phyloP scores from a whole-genome alignment of 1,140 invertebrate genomes.

The Galleria mellonella region DNA sequence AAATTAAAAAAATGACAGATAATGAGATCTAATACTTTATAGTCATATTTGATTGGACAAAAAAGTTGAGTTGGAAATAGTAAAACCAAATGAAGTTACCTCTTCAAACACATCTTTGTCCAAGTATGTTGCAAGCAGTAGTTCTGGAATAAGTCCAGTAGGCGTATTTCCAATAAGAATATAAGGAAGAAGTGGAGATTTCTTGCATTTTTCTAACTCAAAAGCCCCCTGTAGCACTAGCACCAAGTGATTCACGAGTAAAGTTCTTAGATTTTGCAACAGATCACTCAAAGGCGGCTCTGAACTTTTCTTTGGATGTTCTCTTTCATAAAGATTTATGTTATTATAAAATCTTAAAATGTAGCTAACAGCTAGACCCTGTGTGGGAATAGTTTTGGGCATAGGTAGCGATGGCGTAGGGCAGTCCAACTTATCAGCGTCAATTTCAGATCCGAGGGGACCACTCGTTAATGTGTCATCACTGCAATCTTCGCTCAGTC shows the following conservation, averaged over 20 bases:
- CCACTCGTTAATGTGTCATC: slow-evolving; percentile 49
- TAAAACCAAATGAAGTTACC: slow-evolving; percentile 18
- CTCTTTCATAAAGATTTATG: slow-evolving; percentile 80
- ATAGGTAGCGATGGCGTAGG: slow-evolving; percentile 48
- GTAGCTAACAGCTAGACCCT: slow-evolving; percentile 75
- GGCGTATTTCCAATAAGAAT: slow-evolving; percentile 57
- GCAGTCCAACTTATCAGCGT: slow-evolving; percentile 47
- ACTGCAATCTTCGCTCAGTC: slow-evolving; percentile 48
- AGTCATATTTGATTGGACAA: too few species aligned
- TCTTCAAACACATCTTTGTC: slow-evolving; percentile 62
- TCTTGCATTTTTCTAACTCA: slow-evolving; percentile 48
- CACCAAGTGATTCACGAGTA: slow-evolving; percentile 63
- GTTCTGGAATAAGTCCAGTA: slow-evolving; percentile 59
- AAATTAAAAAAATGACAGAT: too few species aligned
- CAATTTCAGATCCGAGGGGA: slow-evolving; percentile 39
- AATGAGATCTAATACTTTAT: too few species aligned
- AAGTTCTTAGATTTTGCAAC: slow-evolving; percentile 54
- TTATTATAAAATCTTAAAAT: slow-evolving; percentile 80
- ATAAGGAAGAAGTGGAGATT: slow-evolving; percentile 61
- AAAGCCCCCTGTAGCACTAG: slow-evolving; percentile 56
- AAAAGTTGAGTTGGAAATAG: too few species aligned
- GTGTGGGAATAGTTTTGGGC: slow-evolving; percentile 51
- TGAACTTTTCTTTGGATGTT: slow-evolving; percentile 82
- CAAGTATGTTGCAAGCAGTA: slow-evolving; percentile 52
- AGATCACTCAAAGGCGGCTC: slow-evolving; percentile 72